Evolutionary conservation across 1,140 invertebrate species (phyloP), one percentile per base, ranked within the genome.

Genomic region (Zaprionus tsacasi): DNA sequence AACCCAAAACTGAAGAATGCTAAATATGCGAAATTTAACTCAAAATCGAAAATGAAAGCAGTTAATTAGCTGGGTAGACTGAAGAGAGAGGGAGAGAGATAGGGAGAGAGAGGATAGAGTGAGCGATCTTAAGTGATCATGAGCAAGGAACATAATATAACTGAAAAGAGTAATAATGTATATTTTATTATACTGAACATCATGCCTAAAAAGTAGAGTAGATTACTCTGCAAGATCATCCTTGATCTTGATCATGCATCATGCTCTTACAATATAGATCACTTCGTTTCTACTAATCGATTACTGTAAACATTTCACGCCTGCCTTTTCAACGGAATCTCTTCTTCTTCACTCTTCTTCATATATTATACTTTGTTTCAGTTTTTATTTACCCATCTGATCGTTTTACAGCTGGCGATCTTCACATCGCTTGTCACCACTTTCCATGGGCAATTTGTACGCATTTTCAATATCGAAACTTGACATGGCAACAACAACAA

Each of bases 401-500:
- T 45, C 63, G 59, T 52, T 74, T 58, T 54, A 75, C 63, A 79
- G 74, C 57, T 65, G 64, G 64, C 66, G 68, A 85, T 66, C 64
- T 15, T n/a, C 45, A 35, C 40, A n/a, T n/a, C n/a, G 70, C 78
- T 85, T 90, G 85, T 89, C 86, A 89, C 85, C 85, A 89, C 86
- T 89, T 81, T 89, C 65, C 79, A 45, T 79, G 78, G 59, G 86
- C 86, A 90, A 89, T 89, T 89, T 89, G 85, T 89, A 90, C 81
- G 82, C 68, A 70, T 81, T 89, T 89, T 76, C 70, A 77, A 66
- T 63, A 70, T 79, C 64, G 64, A 61, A 67, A 86, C 78, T 86
- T 78, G 81, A 33, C 45, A 52, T 21, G 45, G 11, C 60, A 63
- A 21, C 56, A 58, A 27, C 61, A 67, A 17, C 63, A 72, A 25